phyloP scores from a whole-genome alignment of 2,888 invertebrate species.

The Rhabditoides inermis region DNA sequence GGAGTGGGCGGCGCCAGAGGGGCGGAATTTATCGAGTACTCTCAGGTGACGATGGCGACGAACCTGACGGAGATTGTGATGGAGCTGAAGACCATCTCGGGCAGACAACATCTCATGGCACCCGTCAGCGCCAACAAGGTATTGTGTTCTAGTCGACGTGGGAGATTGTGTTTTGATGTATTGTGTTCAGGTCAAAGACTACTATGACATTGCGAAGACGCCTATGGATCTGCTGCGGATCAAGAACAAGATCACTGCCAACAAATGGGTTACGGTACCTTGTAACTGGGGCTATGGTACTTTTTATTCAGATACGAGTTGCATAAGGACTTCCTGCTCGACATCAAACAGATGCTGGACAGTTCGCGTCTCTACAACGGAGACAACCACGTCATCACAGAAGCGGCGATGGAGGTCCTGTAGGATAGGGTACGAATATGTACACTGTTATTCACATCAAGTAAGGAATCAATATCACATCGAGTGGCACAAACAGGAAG shows the following conservation, averaged over 20 bases:
- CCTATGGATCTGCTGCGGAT: slow-evolving; percentile 97
- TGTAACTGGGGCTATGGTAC: no score
- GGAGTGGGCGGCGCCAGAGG: no score
- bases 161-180: no score
- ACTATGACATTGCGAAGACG: slow-evolving; percentile 77
- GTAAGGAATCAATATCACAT: no score
- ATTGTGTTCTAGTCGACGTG: no score
- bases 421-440: no score
- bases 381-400: slow-evolving; percentile 38
- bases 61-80: slow-evolving; percentile 39
- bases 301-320: no score
- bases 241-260: no score
- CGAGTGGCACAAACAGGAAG: no score
- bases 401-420: slow-evolving; percentile 37
- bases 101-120: slow-evolving; percentile 76
- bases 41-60: slow-evolving; percentile 33
- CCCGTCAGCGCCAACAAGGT: slow-evolving; percentile 78
- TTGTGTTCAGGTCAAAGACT: slow-evolving; percentile 76
- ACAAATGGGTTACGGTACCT: no score
- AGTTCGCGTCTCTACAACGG: slow-evolving; percentile 66
- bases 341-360: slow-evolving; percentile 89
- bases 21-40: no score
- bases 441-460: no score
- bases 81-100: slow-evolving; percentile 81
- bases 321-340: slow-evolving; percentile 59